phyloP scores from a whole-genome alignment of 2,888 invertebrate genomes.

The Temnothorax ravouxi region DNA sequence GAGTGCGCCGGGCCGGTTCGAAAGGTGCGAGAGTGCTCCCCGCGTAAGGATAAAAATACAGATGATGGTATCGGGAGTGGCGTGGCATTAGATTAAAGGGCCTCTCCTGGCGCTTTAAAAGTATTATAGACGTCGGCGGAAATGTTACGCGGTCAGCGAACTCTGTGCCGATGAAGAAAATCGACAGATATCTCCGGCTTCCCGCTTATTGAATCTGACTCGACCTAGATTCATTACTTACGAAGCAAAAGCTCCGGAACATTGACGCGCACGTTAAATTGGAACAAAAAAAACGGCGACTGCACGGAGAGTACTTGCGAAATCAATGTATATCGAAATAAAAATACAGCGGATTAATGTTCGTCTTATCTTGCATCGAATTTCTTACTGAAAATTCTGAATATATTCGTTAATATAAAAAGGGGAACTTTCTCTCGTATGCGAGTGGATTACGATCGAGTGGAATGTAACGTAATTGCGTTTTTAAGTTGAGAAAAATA shows the following conservation, averaged over 20 bases:
- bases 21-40: constrained; percentile 22
- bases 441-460: constrained; percentile 6
- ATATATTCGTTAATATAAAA: constrained; percentile 18
- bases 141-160: constrained; percentile 36
- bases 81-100: constrained; percentile 54
- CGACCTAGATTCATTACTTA: constrained; percentile 37
- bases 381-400: neutral
- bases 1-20: constrained; percentile 32
- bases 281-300: neutral
- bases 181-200: constrained; percentile 26
- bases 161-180: constrained; percentile 19
- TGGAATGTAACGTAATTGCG: neutral
- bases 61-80: constrained; percentile 56
- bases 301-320: neutral
- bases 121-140: constrained; percentile 13
- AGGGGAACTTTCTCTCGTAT: neutral
- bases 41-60: constrained; percentile 31
- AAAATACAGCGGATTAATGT: neutral
- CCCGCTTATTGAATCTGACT: constrained; percentile 19
- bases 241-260: constrained; percentile 19
- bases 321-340: neutral
- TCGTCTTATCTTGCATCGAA: neutral
- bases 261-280: constrained; percentile 17
- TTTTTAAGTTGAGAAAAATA: neutral
- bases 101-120: neutral